Percentiles rank a stretch among this genome's conserved stretches.
phyloP scores from a whole-genome alignment of 2,888 invertebrate genomes.

The Pandemis corylana region DNA sequence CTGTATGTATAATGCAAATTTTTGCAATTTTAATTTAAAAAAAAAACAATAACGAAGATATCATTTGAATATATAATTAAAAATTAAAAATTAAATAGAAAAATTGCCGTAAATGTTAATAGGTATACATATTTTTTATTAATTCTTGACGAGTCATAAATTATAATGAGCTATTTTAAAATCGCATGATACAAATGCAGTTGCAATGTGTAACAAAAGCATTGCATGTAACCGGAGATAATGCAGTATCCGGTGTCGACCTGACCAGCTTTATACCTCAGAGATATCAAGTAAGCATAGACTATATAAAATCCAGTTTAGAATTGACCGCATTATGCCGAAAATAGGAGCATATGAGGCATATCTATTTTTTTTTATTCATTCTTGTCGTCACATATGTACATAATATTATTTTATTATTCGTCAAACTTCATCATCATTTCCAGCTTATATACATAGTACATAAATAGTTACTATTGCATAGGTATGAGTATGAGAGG shows the following conservation, averaged over 20 bases:
- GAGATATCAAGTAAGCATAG: slow-evolving; percentile 48
- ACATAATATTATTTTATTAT: too few species aligned
- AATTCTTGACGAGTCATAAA: background rate
- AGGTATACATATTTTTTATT: too few species aligned
- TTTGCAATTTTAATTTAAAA: too few species aligned
- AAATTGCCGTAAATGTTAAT: too few species aligned
- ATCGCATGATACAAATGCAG: slow-evolving; percentile 55
- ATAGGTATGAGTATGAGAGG: too few species aligned
- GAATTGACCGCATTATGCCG: slow-evolving; percentile 5
- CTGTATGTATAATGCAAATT: too few species aligned
- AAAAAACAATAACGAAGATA: too few species aligned
- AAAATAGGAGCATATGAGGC: background rate
- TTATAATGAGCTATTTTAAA: slow-evolving; percentile 17
- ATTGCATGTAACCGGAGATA: slow-evolving; percentile 74
- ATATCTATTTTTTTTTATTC: background rate
- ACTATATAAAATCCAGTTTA: slow-evolving; percentile 41
- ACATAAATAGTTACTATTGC: too few species aligned
- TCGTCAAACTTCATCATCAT: too few species aligned
- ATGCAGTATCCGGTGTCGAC: slow-evolving; percentile 67
- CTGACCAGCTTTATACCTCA: slow-evolving; percentile 67
- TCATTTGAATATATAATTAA: too few species aligned
- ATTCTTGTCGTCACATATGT: background rate
- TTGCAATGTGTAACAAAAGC: slow-evolving; percentile 56
- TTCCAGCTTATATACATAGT: too few species aligned
- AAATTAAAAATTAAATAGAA: too few species aligned